A percentile compares a stretch with the other conserved stretches of the same genome.
Conservation (phyloP, 2,113 vertebrate genomes). For the Trinectes maculatus region DNA sequence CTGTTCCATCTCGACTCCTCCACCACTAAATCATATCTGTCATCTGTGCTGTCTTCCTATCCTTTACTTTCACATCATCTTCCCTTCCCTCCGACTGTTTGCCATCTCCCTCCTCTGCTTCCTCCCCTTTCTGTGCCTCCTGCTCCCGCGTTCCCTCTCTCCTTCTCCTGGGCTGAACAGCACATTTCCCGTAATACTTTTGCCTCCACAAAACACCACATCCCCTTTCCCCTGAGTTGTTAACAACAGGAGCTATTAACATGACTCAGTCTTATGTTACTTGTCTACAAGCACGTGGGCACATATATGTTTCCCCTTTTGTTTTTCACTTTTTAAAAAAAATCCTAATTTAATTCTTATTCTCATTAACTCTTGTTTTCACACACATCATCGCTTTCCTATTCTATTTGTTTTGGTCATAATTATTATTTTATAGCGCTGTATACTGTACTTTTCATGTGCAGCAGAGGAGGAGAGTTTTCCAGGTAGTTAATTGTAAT, state of each 20-base stretch:
- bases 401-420: background rate
- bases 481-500: conserved; percentile 73
- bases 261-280: conserved; percentile 77
- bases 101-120: conserved; percentile 41
- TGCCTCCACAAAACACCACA: conserved; percentile 76
- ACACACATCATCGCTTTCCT: background rate
- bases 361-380: no score
- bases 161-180: conserved; percentile 65
- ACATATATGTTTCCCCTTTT: conserved; percentile 45
- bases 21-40: conserved; percentile 12
- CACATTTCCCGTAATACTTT: conserved; percentile 79
- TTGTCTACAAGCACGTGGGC: conserved; percentile 55
- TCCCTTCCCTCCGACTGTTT: conserved; percentile 35
- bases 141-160: conserved; percentile 56
- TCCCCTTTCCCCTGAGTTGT: conserved; percentile 77
- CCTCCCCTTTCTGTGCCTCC: conserved; percentile 69
- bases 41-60: conserved; percentile 42
- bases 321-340: no score
- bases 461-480: conserved; percentile 51
- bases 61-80: conserved; percentile 47
- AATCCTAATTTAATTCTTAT: no score
- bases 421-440: conserved; percentile 11
- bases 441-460: conserved; percentile 42
- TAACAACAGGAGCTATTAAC: conserved; percentile 82
- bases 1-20: background rate